A percentile compares a stretch with the other conserved stretches of the same genome.
Conservation (phyloP, 2,888 invertebrate genomes). For the Unio delphinus region DNA sequence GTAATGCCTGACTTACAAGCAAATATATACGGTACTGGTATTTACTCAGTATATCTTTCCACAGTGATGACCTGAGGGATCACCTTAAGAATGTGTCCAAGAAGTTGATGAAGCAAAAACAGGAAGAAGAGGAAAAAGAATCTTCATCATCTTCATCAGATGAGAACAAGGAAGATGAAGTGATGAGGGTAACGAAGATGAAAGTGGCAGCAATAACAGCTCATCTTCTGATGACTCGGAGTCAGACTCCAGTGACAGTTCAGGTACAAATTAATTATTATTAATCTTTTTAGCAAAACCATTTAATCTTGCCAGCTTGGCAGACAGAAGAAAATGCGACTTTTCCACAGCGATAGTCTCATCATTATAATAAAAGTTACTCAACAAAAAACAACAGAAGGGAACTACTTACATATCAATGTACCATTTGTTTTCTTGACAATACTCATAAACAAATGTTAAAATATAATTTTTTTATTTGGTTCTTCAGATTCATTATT, state of each 20-base stretch:
- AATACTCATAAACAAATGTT: no score
- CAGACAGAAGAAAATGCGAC: not conserved
- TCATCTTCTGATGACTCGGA: slow-evolving; percentile 2
- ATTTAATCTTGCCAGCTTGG: no score
- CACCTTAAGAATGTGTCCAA: slow-evolving; percentile 85
- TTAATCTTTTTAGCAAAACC: no score
- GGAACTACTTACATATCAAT: no score
- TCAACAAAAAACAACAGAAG: no score
- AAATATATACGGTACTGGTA: no score
- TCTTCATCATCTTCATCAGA: not conserved
- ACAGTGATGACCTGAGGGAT: slow-evolving; percentile 86
- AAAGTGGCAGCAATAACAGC: slow-evolving; percentile 2
- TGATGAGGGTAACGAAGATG: slow-evolving; percentile 11
- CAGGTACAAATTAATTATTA: slow-evolving; percentile 2
- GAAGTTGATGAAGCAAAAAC: slow-evolving; percentile 54
- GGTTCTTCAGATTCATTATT: no score
- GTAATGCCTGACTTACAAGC: no score
- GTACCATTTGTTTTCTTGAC: no score
- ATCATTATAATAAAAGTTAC: not conserved
- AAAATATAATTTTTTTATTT: no score
- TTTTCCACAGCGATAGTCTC: not conserved
- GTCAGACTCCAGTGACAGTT: slow-evolving; percentile 3
- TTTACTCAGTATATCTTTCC: no score
- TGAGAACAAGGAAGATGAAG: slow-evolving; percentile 1
- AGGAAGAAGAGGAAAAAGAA: slow-evolving; percentile 33